Evolutionary conservation across 1,140 invertebrate species (phyloP), one percentile per base, ranked within the genome.

Genomic region (Lepidurus apus): DNA sequence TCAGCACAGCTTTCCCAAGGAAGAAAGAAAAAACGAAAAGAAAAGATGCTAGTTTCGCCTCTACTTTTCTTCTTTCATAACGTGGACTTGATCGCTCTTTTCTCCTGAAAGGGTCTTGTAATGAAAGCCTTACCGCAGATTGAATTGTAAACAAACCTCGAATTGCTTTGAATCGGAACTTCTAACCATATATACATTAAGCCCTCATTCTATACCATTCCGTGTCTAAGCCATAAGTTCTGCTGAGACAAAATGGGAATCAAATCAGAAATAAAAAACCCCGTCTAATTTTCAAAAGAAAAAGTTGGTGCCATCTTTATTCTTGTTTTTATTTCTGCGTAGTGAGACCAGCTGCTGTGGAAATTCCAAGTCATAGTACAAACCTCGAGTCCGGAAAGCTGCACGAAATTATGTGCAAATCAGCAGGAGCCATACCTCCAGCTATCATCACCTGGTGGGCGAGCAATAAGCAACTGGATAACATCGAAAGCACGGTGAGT

Each of bases 381-480:
- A 74, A 78, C 34, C 87, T 94, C 79, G 89, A 91, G 43, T 92
- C 93, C 2, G 93, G 93, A 80, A 89, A 91, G 76, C 87, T 90
- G 26, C 94, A 93, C 83, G 90, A 93, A 83, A 88, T 95, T 24
- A 88, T 89, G 76, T 96, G 95, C 84, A 90, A 93, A 83, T 93
- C 93, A 4, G 89, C 90, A 10, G 95, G 94, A 74, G 94, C 93
- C 9, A 88, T 93, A 78, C 95, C 95, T 73, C 90, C 93, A 1
- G 93, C 94, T 34, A 89, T 92, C 82, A 92, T 96, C 82, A 92
- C 93, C 1, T 96, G 94, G 94, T 93, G 93, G 86, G 94, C 94
- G 84, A 92, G 91, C 82, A 92, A 92, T 84, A 87, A 91, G 81
- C 90, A 92, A 83, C 80, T 80, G 26, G 43, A 74, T 10, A 80